Base-by-base conservation (phyloP, 2,888 invertebrate genomes). In the Nymphalis c-album region DNA sequence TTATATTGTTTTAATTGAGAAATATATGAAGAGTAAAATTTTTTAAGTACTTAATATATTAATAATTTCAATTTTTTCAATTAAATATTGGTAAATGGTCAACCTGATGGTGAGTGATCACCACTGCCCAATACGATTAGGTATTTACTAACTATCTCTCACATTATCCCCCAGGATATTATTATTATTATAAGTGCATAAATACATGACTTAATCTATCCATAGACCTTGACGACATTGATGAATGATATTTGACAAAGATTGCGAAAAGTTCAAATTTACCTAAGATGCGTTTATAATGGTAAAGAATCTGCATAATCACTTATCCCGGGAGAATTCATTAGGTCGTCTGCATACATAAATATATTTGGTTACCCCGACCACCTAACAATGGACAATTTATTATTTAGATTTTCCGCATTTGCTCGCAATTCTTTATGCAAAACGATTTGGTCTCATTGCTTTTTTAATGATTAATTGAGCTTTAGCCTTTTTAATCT, bases 281-380 rank as follows among this genome's bases (percentile, higher is more conserved):
- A 60, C 45, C 31, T 17, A 65, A 67, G 61, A 70, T 65, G 58
- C 60, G 60, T 50, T 68, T 64, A 65, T 68, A 65, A 63, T 65
- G 63, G 48, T 46, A 53, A 51, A 64, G 47, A 70, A 71, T 70
- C 60, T 70, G 46, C 70, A 72, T 68, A 68, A 72, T 68, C 70
- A 63, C 64, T 72, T 69, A 72, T 69, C 67, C 65, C 64, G 35
- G 22, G 80, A 79, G 86, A 87, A 87, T 88, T 90, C 87, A 88
- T 90, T 89, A 90, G 83, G 85, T 87, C 86, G 85, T 87, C 86
- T 85, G 85, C 85, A 86, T 88, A 88, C 87, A 87, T 88, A 87
- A 87, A 87, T 88, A 84, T 83, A 81, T 80, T 83, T 82, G 82
- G 83, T 83, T 84, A 84, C 85, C 80, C 77, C 78, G 77, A 55